Conservation (phyloP, 2,797 vertebrate genomes). For the Pangasius djambal region DNA sequence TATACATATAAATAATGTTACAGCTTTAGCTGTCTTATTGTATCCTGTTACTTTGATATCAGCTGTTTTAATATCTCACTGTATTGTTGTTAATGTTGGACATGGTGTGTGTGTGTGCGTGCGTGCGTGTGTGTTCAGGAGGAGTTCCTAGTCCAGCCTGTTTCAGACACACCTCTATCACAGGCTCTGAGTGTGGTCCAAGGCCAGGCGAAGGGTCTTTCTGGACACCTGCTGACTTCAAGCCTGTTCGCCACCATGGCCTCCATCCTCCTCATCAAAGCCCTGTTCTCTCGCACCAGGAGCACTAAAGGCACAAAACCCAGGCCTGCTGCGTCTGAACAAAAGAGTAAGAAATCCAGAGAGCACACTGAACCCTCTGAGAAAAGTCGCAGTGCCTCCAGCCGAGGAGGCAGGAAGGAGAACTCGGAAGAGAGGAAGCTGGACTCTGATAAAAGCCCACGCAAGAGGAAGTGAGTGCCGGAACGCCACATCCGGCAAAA, state of each 20-base stretch:
- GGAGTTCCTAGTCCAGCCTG: slow-evolving; percentile 49
- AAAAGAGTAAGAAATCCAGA: slow-evolving; percentile 46
- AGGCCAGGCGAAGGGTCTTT: slow-evolving; percentile 57
- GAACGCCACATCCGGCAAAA: neutral
- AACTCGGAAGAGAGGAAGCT: slow-evolving; percentile 40
- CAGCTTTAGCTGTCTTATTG: neutral
- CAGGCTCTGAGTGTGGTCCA: slow-evolving; percentile 62
- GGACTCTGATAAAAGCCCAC: slow-evolving; percentile 62
- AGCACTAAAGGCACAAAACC: slow-evolving; percentile 27
- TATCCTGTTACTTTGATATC: neutral
- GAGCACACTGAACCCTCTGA: slow-evolving; percentile 20
- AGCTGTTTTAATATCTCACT: neutral
- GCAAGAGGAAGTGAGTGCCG: slow-evolving; percentile 59
- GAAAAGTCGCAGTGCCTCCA: slow-evolving; percentile 40
- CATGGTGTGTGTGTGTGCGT: neutral
- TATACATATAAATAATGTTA: neutral
- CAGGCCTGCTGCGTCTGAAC: slow-evolving; percentile 39
- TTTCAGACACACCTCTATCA: slow-evolving; percentile 47
- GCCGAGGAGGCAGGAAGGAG: slow-evolving; percentile 57
- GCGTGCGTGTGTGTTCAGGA: slow-evolving; percentile 42
- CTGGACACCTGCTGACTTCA: slow-evolving; percentile 70
- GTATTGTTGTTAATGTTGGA: neutral
- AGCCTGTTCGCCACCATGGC: slow-evolving; percentile 66
- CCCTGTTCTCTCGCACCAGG: slow-evolving; percentile 54
- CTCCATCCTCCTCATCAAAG: slow-evolving; percentile 62